phyloP scores from a whole-genome alignment of 2,113 vertebrate species.

The Zosterops pallidus region DNA sequence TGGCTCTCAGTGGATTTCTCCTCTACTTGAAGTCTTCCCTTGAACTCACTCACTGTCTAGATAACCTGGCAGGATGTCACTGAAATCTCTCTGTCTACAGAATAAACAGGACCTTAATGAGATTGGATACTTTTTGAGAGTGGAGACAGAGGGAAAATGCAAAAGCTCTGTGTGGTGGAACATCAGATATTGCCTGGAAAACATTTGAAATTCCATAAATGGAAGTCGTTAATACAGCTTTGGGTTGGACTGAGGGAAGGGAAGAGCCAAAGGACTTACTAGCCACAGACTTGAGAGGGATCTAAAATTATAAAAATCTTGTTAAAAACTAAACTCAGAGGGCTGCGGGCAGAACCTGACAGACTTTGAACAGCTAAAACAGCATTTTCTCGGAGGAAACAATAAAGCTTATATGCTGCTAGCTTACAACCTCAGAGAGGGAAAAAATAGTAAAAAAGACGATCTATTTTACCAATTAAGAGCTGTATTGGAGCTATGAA shows the following conservation, averaged over 20 bases:
- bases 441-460: neutral
- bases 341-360: neutral
- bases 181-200: neutral
- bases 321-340: neutral
- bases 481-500: neutral
- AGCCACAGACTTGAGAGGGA: neutral
- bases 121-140: neutral
- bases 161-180: rapidly evolving
- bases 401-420: neutral
- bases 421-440: neutral
- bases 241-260: neutral
- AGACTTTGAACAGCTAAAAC: neutral
- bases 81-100: neutral
- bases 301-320: conserved; percentile 22
- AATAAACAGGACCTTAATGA: neutral
- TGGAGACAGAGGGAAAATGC: neutral
- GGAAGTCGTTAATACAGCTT: neutral
- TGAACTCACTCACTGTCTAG: neutral
- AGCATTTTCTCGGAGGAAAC: neutral
- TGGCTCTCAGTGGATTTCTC: neutral
- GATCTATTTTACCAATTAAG: conserved; percentile 10
- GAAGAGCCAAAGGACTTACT: neutral
- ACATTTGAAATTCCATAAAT: neutral
- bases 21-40: neutral
- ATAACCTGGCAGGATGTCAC: neutral